A percentile compares a stretch with the other conserved stretches of the same genome.
Evolutionary conservation across 2,797 vertebrate species (phyloP).

Genomic region (Ammospiza maritima): DNA sequence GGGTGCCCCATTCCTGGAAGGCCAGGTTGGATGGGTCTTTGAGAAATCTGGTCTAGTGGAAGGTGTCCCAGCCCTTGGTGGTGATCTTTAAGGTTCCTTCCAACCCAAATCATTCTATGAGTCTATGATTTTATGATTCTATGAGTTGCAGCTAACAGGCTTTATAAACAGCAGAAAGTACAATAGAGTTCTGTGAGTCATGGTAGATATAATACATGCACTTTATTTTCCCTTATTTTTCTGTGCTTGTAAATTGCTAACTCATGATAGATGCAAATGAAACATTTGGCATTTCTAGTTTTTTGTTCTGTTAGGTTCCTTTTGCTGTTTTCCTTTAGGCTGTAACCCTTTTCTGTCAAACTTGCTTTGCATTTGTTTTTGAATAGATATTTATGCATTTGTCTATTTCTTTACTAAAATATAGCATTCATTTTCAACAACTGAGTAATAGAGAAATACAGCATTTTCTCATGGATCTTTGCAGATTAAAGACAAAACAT

Average conservation of each 20-base stretch:
- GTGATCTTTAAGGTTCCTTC: not conserved
- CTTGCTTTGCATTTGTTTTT: slow-evolving; percentile 21
- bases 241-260: slow-evolving; percentile 24
- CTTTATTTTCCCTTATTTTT: slow-evolving; percentile 43
- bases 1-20: not conserved
- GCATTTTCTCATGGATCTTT: not conserved
- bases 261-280: not conserved
- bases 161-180: slow-evolving; percentile 19
- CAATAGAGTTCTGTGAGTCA: slow-evolving; percentile 53
- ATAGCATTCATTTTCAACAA: not conserved
- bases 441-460: not conserved
- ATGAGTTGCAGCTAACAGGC: not conserved
- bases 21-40: not conserved
- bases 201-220: not conserved
- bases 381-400: not conserved
- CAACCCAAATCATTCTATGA: not conserved
- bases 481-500: not conserved
- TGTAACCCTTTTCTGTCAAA: not conserved
- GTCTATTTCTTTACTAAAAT: not conserved
- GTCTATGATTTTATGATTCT: not conserved
- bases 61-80: not conserved
- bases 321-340: not conserved
- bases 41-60: not conserved
- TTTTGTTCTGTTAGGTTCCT: not conserved
- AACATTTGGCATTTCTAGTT: slow-evolving; percentile 46